Base-by-base conservation (phyloP, 2,113 vertebrate genomes). In the Tilapia sparmanii region DNA sequence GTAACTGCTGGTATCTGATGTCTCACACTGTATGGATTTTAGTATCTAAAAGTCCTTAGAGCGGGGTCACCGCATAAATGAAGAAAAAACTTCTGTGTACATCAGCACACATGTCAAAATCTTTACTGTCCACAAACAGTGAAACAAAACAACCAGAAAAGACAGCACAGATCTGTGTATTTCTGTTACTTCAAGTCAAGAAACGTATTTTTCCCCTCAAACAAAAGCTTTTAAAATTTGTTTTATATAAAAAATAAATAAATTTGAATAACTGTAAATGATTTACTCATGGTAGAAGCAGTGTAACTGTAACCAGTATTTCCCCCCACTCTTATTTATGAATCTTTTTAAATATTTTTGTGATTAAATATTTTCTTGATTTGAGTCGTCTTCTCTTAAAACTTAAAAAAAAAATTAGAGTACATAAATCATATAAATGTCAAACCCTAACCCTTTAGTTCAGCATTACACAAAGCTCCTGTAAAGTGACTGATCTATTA, bases 151-250 rank as follows among this genome's bases (percentile, higher is more conserved):
- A 76, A 11, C 1, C 42, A 29, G 40, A 68, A 3, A 4, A 11
- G 61, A 40, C 7, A 29, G 4, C 68, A 26, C 22, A 24, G 8
- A 73, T 45, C 22, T 73, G 66, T 73, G 35, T 3, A 0, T 71
- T 42, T 71, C 38, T 71, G 38, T 45, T 24, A 71, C 22, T 71
- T 42, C 2, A 16, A 16, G 22, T 71, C 66, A 45, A 26, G 35
- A 71, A 68, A 40, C 0, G 0, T 68, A 4, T 47, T 19, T 19
- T 5, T 0, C 3, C 5, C 24, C 42, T 47, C 71, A 50, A 29
- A 29, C 6, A 50, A 29, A 76, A 50, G 71, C 71, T 76, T 71
- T 76, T 29, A 19, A 76, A 29, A 19, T 47, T 10, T 0, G 9
- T 29, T 31, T 66, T 12, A 66, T 66, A 10, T 26, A 47, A 24